Conservation (phyloP, 2,888 invertebrate species). For the Hypomecis atomaria region DNA sequence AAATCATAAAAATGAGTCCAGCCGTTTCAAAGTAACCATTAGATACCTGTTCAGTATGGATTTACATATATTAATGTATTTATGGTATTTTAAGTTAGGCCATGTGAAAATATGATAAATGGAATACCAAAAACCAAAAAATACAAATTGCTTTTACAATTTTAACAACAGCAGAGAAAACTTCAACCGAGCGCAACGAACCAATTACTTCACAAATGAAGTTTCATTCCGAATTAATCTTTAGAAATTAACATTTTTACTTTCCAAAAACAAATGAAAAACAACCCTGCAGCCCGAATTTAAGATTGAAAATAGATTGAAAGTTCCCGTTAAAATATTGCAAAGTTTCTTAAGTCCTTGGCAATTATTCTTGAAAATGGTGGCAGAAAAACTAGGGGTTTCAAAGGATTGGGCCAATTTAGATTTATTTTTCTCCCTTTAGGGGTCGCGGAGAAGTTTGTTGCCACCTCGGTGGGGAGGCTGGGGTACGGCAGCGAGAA, state of each 20-base stretch:
- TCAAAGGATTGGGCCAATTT: slow-evolving; percentile 81
- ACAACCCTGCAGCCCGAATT: not conserved
- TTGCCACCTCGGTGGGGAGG: slow-evolving; percentile 63
- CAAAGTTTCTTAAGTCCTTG: slow-evolving; percentile 67
- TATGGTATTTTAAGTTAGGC: too few species aligned
- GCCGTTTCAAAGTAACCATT: too few species aligned
- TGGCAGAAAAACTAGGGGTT: slow-evolving; percentile 81
- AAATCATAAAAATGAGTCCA: too few species aligned
- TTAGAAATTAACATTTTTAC: slow-evolving; percentile 65
- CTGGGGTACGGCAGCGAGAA: slow-evolving; percentile 32
- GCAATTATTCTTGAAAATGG: slow-evolving; percentile 81
- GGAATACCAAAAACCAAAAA: too few species aligned
- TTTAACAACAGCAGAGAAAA: slow-evolving; percentile 28
- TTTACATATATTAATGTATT: too few species aligned
- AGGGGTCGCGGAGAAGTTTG: slow-evolving; percentile 67
- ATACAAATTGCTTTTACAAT: not conserved
- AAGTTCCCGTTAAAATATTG: slow-evolving; percentile 35
- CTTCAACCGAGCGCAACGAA: slow-evolving; percentile 43
- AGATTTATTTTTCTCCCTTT: slow-evolving; percentile 82
- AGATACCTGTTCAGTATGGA: too few species aligned
- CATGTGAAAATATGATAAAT: too few species aligned
- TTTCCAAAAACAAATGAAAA: slow-evolving; percentile 35
- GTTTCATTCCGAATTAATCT: slow-evolving; percentile 56
- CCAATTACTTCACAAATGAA: slow-evolving; percentile 59
- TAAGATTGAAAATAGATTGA: slow-evolving; percentile 42